These are phyloP conservation scores for Thomomys bottae DNA, from an alignment of 2,113 vertebrate species.

Conservation along the genomic window DNA sequence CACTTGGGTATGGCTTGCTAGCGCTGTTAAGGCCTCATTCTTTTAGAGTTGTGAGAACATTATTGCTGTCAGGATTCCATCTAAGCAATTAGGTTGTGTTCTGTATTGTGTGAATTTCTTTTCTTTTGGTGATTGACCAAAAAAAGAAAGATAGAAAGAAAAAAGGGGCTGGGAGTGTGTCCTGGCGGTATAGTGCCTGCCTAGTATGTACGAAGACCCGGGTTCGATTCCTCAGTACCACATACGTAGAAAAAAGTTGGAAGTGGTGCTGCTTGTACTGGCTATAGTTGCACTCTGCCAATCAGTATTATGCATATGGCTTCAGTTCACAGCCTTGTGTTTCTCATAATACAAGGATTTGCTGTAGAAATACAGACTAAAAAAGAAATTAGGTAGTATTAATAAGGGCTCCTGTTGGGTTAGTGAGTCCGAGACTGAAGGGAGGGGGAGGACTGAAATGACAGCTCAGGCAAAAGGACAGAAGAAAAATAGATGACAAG, in stretches of 20 bases:
- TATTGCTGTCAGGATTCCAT: constrained; percentile 11
- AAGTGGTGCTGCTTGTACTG: too few relatives aligned
- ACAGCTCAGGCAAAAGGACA: background rate
- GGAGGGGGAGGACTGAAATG: background rate
- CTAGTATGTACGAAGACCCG: too few relatives aligned
- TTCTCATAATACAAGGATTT: constrained; percentile 39
- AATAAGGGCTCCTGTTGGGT: background rate
- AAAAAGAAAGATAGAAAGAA: background rate
- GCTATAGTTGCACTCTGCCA: constrained; percentile 24
- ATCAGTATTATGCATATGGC: background rate
- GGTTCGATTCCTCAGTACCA: too few relatives aligned
- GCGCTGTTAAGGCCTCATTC: background rate
- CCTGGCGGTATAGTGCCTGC: too few relatives aligned
- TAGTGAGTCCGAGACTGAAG: background rate
- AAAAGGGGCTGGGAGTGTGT: too few relatives aligned
- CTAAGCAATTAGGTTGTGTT: background rate
- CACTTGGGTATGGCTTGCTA: background rate
- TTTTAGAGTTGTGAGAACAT: background rate
- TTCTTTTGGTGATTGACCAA: constrained; percentile 43
- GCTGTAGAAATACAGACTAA: constrained; percentile 1
- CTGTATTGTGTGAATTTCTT: background rate
- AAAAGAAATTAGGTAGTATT: constrained; percentile 25
- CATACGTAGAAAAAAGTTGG: too few relatives aligned
- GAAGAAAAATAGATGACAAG: background rate
- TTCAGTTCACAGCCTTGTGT: background rate